Conservation (phyloP, 2,888 invertebrate genomes). For the Nomada goodeniana region DNA sequence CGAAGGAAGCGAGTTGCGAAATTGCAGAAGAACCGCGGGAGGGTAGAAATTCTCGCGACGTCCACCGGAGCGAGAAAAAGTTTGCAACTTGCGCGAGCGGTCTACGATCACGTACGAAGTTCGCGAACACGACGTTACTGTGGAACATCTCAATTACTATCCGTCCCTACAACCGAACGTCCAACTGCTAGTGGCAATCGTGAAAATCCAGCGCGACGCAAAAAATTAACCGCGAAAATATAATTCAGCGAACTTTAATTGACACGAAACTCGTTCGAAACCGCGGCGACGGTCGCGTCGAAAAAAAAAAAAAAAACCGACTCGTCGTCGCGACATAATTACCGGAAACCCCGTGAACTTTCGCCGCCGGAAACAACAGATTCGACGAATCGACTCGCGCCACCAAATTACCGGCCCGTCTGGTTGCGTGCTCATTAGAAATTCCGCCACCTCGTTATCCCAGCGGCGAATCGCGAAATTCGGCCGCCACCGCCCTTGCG, state of each 20-base stretch:
- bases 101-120: not conserved
- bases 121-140: not conserved
- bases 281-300: not conserved
- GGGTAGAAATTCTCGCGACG: constrained; percentile 4
- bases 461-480: constrained; percentile 31
- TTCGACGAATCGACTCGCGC: constrained; percentile 48
- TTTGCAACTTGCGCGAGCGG: not conserved
- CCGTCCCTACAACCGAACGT: not conserved
- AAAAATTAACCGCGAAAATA: not conserved
- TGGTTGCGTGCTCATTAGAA: constrained; percentile 55
- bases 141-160: constrained; percentile 3
- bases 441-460: constrained; percentile 63
- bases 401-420: constrained; percentile 47
- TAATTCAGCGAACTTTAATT: constrained; percentile 40
- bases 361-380: constrained; percentile 38
- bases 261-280: constrained; percentile 1
- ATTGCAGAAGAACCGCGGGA: not conserved
- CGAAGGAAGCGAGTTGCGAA: not conserved
- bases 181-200: not conserved
- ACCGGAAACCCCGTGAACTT: constrained; percentile 47
- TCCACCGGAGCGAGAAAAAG: not conserved
- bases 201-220: not conserved
- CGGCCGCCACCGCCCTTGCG: constrained; percentile 10
- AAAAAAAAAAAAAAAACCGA: constrained; percentile 15
- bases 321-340: constrained; percentile 55